These are phyloP conservation scores for Ricordea florida DNA, from an alignment of 92 coral and sea anemone genomes.

Conservation along the genomic window DNA sequence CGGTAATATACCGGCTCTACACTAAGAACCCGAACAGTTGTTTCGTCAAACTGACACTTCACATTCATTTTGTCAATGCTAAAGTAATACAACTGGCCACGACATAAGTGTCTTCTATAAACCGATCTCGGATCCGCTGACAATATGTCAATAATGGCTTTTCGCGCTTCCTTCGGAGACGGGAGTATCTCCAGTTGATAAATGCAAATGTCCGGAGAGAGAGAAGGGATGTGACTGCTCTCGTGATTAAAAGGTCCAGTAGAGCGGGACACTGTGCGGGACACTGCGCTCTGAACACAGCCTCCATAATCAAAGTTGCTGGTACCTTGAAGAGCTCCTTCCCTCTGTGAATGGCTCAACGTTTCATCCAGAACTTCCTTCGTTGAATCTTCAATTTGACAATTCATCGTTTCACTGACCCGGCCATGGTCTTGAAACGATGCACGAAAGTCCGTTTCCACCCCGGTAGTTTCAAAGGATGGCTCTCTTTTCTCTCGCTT, in stretches of 20 bases:
- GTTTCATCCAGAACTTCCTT: too few relatives aligned
- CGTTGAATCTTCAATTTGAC: too few relatives aligned
- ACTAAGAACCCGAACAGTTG: conserved; percentile 33
- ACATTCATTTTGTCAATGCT: conserved; percentile 63
- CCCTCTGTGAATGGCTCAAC: background rate
- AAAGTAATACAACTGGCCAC: conserved; percentile 46
- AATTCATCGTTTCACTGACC: too few relatives aligned
- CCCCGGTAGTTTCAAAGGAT: too few relatives aligned
- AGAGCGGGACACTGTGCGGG: background rate
- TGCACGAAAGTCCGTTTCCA: too few relatives aligned
- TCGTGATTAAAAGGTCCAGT: background rate
- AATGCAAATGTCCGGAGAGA: background rate
- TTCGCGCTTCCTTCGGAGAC: conserved; percentile 40
- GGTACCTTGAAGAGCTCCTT: background rate
- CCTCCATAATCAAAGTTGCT: background rate
- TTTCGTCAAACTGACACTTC: conserved; percentile 50
- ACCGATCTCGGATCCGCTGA: conserved; percentile 68
- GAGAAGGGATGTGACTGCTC: background rate
- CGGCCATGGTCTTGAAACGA: too few relatives aligned
- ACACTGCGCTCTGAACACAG: background rate
- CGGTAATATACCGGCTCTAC: conserved; percentile 44
- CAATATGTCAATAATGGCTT: conserved; percentile 45
- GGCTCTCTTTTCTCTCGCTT: too few relatives aligned
- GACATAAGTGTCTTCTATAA: conserved; percentile 58
- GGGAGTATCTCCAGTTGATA: conserved; percentile 53